Evolutionary conservation across 2,888 invertebrate genomes (phyloP).

Genomic region (Aleiodes testaceus): DNA sequence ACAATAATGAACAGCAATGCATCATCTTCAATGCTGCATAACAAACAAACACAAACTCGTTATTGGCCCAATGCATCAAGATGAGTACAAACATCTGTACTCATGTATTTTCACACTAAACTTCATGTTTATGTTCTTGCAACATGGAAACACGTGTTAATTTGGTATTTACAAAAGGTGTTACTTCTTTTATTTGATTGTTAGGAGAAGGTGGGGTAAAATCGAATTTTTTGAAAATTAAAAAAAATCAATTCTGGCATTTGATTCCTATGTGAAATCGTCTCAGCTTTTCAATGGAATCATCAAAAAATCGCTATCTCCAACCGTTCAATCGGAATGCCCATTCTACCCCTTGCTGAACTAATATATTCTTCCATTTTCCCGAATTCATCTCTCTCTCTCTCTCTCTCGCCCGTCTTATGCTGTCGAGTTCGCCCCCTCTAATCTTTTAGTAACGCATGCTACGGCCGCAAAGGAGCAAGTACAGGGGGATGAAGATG

Average conservation of each 20-base stretch:
- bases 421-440: constrained; percentile 26
- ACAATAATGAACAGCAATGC: too few relatives aligned
- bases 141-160: background rate
- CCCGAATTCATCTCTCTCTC: constrained; percentile 22
- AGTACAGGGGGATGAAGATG: constrained; percentile 20
- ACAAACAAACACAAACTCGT: too few relatives aligned
- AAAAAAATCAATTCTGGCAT: too few relatives aligned
- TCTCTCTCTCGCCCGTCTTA: background rate
- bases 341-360: too few relatives aligned
- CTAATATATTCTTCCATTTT: too few relatives aligned
- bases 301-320: too few relatives aligned
- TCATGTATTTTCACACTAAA: background rate
- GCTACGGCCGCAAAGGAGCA: constrained; percentile 21
- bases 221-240: too few relatives aligned
- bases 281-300: too few relatives aligned
- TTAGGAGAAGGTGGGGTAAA: too few relatives aligned
- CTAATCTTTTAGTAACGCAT: constrained; percentile 19
- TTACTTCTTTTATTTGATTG: background rate
- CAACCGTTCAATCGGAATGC: too few relatives aligned
- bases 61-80: background rate
- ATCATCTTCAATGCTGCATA: too few relatives aligned
- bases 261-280: too few relatives aligned
- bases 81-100: background rate
- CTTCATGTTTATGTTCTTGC: background rate
- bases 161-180: constrained; percentile 1